Conservation (phyloP, 2,113 vertebrate genomes). For the Chionomys nivalis region DNA sequence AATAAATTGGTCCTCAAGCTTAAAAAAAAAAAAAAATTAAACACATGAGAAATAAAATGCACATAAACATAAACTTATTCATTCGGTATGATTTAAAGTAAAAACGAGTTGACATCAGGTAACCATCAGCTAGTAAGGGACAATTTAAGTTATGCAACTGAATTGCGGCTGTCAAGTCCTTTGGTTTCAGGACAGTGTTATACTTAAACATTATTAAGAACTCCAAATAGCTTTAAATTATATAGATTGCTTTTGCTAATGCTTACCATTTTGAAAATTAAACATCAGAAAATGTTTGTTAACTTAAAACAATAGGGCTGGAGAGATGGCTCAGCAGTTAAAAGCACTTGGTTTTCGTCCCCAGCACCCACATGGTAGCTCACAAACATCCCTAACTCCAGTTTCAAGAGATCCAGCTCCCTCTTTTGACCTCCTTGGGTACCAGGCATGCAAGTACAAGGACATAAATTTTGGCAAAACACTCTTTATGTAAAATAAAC, state of each 20-base stretch:
- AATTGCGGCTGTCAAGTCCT: background rate
- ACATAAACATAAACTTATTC: background rate
- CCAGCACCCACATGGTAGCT: background rate
- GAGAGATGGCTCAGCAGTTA: background rate
- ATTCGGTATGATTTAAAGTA: background rate
- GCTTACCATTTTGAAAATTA: constrained; percentile 14
- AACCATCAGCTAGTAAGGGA: background rate
- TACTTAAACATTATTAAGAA: background rate
- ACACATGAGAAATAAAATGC: background rate
- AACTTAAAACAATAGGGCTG: background rate
- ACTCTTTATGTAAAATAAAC: background rate
- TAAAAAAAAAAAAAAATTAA: background rate
- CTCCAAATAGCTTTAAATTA: constrained; percentile 30
- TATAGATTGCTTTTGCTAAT: background rate
- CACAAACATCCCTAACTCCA: background rate
- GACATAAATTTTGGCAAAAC: background rate
- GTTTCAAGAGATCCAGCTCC: background rate
- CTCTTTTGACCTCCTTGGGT: background rate
- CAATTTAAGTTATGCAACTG: background rate
- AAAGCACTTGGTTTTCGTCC: background rate
- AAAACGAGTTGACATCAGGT: background rate
- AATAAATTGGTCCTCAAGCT: background rate
- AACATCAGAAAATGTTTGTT: background rate
- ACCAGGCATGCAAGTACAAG: background rate
- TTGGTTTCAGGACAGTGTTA: background rate